Percentiles rank a stretch among this genome's conserved stretches.
phyloP scores from a whole-genome alignment of 37 sponge, comb jelly and placozoan species.

The Aplysina aerophoba region DNA sequence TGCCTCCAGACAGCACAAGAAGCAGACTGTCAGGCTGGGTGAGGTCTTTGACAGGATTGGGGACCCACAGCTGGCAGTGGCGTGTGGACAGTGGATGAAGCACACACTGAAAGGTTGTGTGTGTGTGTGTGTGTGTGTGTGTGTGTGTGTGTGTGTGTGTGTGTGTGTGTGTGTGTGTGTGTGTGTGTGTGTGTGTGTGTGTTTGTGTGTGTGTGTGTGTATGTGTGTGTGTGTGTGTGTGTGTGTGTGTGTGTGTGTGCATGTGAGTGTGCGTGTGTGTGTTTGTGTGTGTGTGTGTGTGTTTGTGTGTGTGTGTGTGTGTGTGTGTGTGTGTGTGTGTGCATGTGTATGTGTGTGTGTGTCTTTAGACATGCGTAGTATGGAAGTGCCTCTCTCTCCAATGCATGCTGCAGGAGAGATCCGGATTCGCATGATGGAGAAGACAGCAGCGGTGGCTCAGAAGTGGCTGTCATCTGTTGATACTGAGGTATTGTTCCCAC shows the following conservation, averaged over 20 bases:
- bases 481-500: background rate
- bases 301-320: slow-evolving; percentile 11
- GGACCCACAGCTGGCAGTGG: background rate
- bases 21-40: slow-evolving; percentile 16
- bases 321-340: slow-evolving; percentile 41
- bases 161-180: slow-evolving; percentile 21
- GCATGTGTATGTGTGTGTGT: slow-evolving; percentile 16
- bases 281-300: too few species aligned
- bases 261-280: slow-evolving; percentile 1
- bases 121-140: slow-evolving; percentile 1
- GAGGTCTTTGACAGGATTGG: slow-evolving; percentile 26
- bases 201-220: background rate
- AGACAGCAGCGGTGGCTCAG: background rate
- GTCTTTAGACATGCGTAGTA: background rate
- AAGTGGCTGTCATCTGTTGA: background rate
- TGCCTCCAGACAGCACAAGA: background rate
- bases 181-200: background rate
- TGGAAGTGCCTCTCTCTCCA: background rate
- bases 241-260: background rate
- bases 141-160: slow-evolving; percentile 8
- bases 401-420: background rate
- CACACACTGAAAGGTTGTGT: background rate
- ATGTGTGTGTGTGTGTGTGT: slow-evolving; percentile 32
- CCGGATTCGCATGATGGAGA: background rate
- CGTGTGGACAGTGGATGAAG: slow-evolving; percentile 15